phyloP scores from a whole-genome alignment of 2,888 invertebrate genomes.

The Leptinotarsa haldemani region DNA sequence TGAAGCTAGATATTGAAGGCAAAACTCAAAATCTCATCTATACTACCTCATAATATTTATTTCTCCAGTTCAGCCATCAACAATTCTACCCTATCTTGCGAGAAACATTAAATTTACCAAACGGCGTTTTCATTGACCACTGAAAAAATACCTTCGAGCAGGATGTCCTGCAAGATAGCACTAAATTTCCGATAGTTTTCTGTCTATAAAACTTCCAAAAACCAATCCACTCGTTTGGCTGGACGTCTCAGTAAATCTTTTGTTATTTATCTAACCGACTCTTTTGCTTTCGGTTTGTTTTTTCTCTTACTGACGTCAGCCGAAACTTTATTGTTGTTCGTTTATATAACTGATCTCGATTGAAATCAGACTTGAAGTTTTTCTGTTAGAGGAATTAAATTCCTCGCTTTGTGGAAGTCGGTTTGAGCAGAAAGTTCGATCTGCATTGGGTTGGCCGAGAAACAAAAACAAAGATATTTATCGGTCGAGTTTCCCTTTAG shows the following conservation, averaged over 20 bases:
- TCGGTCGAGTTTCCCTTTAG: not conserved
- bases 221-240: slow-evolving; percentile 48
- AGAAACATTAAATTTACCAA: slow-evolving; percentile 33
- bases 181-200: slow-evolving; percentile 38
- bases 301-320: slow-evolving; percentile 31
- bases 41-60: not conserved
- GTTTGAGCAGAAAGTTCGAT: slow-evolving; percentile 18
- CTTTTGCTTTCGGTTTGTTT: slow-evolving; percentile 44
- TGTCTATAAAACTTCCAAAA: slow-evolving; percentile 38
- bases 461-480: slow-evolving; percentile 8
- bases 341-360: slow-evolving; percentile 33
- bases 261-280: slow-evolving; percentile 53
- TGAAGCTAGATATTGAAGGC: too few species aligned
- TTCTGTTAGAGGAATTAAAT: slow-evolving; percentile 34
- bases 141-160: slow-evolving; percentile 25
- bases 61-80: not conserved
- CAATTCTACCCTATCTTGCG: not conserved
- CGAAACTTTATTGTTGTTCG: slow-evolving; percentile 36
- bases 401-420: slow-evolving; percentile 21
- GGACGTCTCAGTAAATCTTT: slow-evolving; percentile 54
- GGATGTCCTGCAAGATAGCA: slow-evolving; percentile 27
- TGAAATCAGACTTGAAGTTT: slow-evolving; percentile 35
- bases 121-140: slow-evolving; percentile 35
- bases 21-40: not conserved
- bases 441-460: slow-evolving; percentile 2